Evolutionary conservation across 2,113 vertebrate species (phyloP).

Genomic region (Platichthys flesus): DNA sequence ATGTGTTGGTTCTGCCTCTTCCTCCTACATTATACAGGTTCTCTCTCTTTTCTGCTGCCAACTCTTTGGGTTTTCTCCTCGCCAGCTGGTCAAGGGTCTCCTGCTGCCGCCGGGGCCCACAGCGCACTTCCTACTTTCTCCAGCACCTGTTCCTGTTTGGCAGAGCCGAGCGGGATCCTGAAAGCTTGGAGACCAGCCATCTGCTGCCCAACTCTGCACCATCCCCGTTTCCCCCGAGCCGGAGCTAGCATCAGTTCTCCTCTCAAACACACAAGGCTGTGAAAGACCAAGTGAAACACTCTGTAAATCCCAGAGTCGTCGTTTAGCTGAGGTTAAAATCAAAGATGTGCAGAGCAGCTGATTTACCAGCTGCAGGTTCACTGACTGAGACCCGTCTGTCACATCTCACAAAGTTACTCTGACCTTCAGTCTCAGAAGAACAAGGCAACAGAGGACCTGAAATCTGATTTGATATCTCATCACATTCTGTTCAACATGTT

Average conservation of each 20-base stretch:
- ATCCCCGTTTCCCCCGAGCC: slow-evolving; percentile 47
- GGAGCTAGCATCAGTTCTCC: slow-evolving; percentile 17
- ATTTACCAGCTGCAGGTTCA: not conserved
- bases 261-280: slow-evolving; percentile 9
- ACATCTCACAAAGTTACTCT: not conserved
- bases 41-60: slow-evolving; percentile 61
- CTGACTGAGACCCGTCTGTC: not conserved
- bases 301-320: slow-evolving; percentile 21
- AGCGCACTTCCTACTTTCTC: slow-evolving; percentile 78
- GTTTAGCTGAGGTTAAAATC: slow-evolving; percentile 22
- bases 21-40: slow-evolving; percentile 38
- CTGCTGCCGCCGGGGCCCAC: slow-evolving; percentile 70
- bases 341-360: not conserved
- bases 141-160: slow-evolving; percentile 83
- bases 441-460: no score
- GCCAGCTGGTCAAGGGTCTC: slow-evolving; percentile 82
- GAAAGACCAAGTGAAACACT: not conserved
- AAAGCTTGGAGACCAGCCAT: slow-evolving; percentile 77
- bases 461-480: no score
- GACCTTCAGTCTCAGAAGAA: not conserved
- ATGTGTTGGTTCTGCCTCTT: slow-evolving; percentile 3
- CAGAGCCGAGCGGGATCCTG: slow-evolving; percentile 64
- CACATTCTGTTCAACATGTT: no score
- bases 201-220: slow-evolving; percentile 65
- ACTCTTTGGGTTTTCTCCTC: slow-evolving; percentile 55